These are phyloP conservation scores for Petrophora chlorosata DNA, from an alignment of 2,888 invertebrate genomes.

Conservation along the genomic window DNA sequence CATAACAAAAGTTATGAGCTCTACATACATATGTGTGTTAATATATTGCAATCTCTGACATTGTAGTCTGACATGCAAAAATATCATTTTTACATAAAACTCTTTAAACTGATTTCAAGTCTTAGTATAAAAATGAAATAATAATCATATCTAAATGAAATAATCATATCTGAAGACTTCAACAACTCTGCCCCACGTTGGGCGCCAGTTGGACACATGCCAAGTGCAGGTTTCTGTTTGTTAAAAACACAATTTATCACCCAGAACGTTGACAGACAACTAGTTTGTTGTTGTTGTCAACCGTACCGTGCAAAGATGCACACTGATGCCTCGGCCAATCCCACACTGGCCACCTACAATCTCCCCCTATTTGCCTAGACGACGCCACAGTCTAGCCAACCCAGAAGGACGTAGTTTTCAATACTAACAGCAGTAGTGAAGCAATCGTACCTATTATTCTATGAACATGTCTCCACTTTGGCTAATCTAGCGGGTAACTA, in stretches of 20 bases:
- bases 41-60: no score
- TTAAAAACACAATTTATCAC: neutral
- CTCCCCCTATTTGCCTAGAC: conserved; percentile 2
- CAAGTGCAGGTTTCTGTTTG: neutral
- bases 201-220: conserved; percentile 2
- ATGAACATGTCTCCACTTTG: no score
- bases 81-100: neutral
- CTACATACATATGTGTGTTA: no score
- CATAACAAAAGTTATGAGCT: neutral
- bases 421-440: no score
- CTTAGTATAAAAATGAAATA: no score
- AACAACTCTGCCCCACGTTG: neutral
- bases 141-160: neutral
- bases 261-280: neutral
- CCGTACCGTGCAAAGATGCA: conserved; percentile 2
- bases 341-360: conserved; percentile 3
- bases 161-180: neutral
- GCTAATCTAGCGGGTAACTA: no score
- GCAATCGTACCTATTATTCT: no score
- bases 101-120: no score
- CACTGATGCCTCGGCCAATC: neutral
- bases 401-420: no score
- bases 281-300: neutral
- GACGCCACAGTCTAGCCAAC: neutral
- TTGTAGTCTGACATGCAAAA: neutral